phyloP scores from a whole-genome alignment of 1,140 invertebrate species.

The Drosophila ohnishii region DNA sequence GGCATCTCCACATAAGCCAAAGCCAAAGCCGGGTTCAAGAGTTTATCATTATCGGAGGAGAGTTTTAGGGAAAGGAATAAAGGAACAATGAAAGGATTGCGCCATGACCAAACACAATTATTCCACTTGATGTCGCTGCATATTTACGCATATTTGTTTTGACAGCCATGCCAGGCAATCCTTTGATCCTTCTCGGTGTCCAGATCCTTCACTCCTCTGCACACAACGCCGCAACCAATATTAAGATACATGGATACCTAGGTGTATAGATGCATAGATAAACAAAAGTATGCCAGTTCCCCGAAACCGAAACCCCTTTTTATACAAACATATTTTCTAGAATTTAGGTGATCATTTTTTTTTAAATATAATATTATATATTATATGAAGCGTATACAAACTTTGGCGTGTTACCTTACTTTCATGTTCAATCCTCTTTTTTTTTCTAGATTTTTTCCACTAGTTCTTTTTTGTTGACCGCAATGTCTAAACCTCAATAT shows the following conservation, averaged over 20 bases:
- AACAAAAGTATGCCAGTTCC: slow-evolving; percentile 58
- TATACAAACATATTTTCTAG: no score
- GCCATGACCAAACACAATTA: slow-evolving; percentile 64
- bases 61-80: not conserved
- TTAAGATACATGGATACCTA: slow-evolving; percentile 39
- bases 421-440: not conserved
- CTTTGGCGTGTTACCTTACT: no score
- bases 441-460: not conserved
- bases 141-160: slow-evolving; percentile 59
- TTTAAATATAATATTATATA: no score
- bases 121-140: slow-evolving; percentile 11
- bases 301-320: slow-evolving; percentile 30
- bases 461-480: slow-evolving; percentile 15
- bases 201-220: slow-evolving; percentile 42
- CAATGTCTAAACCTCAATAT: slow-evolving; percentile 57
- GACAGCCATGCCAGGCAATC: slow-evolving; percentile 45
- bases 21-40: slow-evolving; percentile 55
- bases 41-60: slow-evolving; percentile 64
- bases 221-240: slow-evolving; percentile 49
- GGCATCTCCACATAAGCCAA: slow-evolving; percentile 65
- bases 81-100: slow-evolving; percentile 56
- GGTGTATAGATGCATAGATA: slow-evolving; percentile 21
- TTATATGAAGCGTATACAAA: no score
- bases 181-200: slow-evolving; percentile 17
- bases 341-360: no score